Percentiles rank a stretch among this genome's conserved stretches.
Conservation (phyloP, 2,113 vertebrate genomes). For the Pipa parva region DNA sequence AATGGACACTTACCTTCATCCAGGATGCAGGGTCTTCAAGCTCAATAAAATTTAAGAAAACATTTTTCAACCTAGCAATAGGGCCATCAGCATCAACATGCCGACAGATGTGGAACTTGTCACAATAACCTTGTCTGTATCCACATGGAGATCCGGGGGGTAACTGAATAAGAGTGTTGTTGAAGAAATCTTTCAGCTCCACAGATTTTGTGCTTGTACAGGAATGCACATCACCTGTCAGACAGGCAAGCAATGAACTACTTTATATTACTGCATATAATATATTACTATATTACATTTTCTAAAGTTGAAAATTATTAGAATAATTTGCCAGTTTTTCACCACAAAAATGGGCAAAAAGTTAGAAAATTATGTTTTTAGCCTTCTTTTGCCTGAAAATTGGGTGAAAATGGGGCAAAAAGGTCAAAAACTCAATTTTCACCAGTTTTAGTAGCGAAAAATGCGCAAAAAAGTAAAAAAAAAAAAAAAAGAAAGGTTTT, state of each 20-base stretch:
- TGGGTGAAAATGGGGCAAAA: too few species aligned
- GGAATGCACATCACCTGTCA: constrained; percentile 52
- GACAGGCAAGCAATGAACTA: not conserved
- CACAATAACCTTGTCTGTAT: constrained; percentile 64
- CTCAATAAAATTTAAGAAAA: constrained; percentile 59
- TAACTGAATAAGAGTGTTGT: constrained; percentile 49
- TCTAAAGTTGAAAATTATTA: too few species aligned
- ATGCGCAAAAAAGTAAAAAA: too few species aligned
- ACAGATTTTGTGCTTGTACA: constrained; percentile 67
- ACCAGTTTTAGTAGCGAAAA: too few species aligned
- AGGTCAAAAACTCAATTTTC: too few species aligned
- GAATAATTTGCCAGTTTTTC: too few species aligned
- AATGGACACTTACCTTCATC: constrained; percentile 62
- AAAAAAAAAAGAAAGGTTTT: too few species aligned
- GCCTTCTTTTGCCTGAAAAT: too few species aligned
- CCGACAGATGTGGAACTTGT: constrained; percentile 67
- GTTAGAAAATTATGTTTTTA: too few species aligned
- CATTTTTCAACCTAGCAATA: constrained; percentile 67
- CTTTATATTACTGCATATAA: too few species aligned
- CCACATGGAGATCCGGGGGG: constrained; percentile 61
- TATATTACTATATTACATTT: too few species aligned
- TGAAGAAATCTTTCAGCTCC: constrained; percentile 52
- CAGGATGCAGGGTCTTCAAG: constrained; percentile 60
- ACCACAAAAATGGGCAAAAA: too few species aligned
- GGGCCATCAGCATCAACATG: constrained; percentile 64